A percentile compares a stretch with the other conserved stretches of the same genome.
These are phyloP conservation scores for Eudyptes chrysolophus DNA, from an alignment of 2,113 vertebrate species.

Conservation along the genomic window DNA sequence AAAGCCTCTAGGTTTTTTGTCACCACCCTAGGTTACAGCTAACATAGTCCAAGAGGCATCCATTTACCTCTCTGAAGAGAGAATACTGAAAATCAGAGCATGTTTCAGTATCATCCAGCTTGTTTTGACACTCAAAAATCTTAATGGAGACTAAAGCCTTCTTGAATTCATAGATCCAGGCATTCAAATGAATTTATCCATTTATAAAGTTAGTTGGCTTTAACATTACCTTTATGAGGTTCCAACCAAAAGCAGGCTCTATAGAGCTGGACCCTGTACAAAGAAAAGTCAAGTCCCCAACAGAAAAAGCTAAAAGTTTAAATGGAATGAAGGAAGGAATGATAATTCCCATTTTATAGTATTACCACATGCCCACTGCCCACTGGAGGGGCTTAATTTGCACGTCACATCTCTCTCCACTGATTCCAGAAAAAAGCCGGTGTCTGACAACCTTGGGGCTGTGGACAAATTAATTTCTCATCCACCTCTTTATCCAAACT, in stretches of 20 bases:
- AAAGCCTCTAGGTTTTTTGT: neutral
- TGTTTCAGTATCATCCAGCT: neutral
- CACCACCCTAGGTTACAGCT: neutral
- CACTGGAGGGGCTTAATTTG: neutral
- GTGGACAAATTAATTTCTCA: neutral
- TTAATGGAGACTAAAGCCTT: neutral
- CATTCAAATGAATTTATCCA: neutral
- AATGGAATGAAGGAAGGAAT: neutral
- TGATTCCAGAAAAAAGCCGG: neutral
- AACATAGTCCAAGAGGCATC: neutral
- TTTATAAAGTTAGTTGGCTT: neutral
- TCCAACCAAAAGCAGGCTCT: neutral
- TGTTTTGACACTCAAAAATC: neutral
- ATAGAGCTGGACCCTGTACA: neutral
- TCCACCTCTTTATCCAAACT: neutral
- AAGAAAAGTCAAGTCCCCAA: neutral
- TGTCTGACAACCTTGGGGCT: neutral
- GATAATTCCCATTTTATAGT: neutral
- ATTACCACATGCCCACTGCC: neutral
- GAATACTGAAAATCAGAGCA: neutral
- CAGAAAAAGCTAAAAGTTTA: neutral
- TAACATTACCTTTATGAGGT: neutral
- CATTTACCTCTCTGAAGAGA: neutral
- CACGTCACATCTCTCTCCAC: rapidly evolving
- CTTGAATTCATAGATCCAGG: neutral